Base-by-base conservation (phyloP, 2,113 vertebrate species). In the Morone chrysops region DNA sequence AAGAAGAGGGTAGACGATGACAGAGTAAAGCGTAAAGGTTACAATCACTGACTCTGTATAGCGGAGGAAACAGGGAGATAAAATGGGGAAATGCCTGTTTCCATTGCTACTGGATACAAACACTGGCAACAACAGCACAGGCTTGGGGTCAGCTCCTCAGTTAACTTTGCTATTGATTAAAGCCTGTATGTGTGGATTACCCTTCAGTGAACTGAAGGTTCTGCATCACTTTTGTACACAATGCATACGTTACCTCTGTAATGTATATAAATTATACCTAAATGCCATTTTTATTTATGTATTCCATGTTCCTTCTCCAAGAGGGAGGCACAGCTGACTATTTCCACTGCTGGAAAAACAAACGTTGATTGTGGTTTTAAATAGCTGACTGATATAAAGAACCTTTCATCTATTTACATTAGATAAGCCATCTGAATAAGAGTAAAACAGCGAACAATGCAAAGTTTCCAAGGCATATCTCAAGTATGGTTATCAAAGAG, bases 61-160 rank as follows among this genome's bases (percentile, higher is more conserved):
- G 72, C 0, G 67, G 69, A 86, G 87, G 90, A 91, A 91, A 86
- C 75, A 43, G 61, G 31, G 56, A 87, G 84, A 91, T 87, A 87
- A 91, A 83, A 89, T 1, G 18, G 73, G 89, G 81, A 88, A 90
- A 89, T 90, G 71, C 82, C 85, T 90, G 85, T 89, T 92, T 94
- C 84, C 87, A 93, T 87, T 83, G 76, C 82, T 57, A 86, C 83
- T 89, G 83, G 68, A 89, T 89, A 79, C 85, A 84, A 91, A 90
- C 82, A 85, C 47, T 38, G 80, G 83, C 70, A 81, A 87, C 85
- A 87, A 89, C 61, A 90, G 84, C 69, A 83, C 45, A 20, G 57
- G 48, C n/a, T 38, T 38, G 57, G 56, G 81, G 57, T 85, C 73
- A 75, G 67, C 70, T 59, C 62, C 63, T 45, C 62, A 16, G 65